Conservation (phyloP, 2,797 vertebrate genomes). For the Clarias fuscus region DNA sequence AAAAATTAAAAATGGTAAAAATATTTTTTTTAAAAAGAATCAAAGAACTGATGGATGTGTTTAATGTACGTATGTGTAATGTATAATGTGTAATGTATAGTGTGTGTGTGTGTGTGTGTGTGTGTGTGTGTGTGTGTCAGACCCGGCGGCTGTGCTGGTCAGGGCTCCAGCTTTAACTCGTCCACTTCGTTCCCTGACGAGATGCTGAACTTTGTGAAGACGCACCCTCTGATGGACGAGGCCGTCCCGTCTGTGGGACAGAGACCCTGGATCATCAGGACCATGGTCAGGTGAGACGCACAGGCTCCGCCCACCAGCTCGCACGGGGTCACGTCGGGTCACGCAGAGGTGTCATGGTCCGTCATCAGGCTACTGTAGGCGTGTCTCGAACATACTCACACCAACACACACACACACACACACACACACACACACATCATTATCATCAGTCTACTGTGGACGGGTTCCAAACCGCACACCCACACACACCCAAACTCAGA, state of each 20-base stretch:
- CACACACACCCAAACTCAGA: background rate
- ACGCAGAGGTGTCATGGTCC: too few species aligned
- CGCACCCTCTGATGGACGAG: slow-evolving; percentile 94
- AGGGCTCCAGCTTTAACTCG: slow-evolving; percentile 87
- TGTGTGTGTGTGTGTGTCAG: slow-evolving; percentile 65
- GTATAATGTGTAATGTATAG: background rate
- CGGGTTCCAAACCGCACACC: too few species aligned
- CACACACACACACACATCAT: background rate
- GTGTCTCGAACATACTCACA: background rate
- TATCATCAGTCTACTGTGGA: background rate
- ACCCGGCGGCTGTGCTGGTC: slow-evolving; percentile 87
- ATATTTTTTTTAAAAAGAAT: too few species aligned
- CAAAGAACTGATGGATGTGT: background rate
- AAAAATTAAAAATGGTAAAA: background rate
- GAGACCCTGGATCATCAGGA: slow-evolving; percentile 89
- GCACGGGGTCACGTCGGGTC: background rate
- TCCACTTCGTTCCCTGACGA: slow-evolving; percentile 93
- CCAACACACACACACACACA: too few species aligned
- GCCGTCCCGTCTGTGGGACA: slow-evolving; percentile 86
- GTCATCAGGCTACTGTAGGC: background rate
- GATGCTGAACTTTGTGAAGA: slow-evolving; percentile 95
- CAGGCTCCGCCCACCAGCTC: slow-evolving; percentile 42
- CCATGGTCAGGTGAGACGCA: slow-evolving; percentile 83
- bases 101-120: background rate
- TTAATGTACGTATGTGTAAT: background rate